Percentiles rank a stretch among this genome's conserved stretches.
These are phyloP conservation scores for Cardiocondyla obscurior DNA, from an alignment of 1,140 invertebrate species.

Conservation along the genomic window DNA sequence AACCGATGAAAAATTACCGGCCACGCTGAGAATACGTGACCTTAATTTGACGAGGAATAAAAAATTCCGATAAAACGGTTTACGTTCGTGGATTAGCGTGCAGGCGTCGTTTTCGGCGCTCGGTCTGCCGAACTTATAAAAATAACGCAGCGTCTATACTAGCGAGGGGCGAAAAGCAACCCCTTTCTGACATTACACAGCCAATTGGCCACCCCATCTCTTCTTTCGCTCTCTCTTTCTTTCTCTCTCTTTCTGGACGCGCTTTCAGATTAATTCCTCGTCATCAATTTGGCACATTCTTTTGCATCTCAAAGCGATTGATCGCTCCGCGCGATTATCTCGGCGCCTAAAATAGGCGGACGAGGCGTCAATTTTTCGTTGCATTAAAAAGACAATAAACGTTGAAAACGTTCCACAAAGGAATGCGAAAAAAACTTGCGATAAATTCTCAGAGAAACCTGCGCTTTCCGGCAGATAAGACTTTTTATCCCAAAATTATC, in stretches of 20 bases:
- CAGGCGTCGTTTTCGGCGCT: slow-evolving; percentile 28
- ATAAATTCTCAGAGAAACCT: background rate
- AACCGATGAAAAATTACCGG: background rate
- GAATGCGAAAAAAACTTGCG: background rate
- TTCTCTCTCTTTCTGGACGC: slow-evolving; percentile 32
- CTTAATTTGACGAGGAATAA: slow-evolving; percentile 14
- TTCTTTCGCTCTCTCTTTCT: slow-evolving; percentile 72
- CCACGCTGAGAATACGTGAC: background rate
- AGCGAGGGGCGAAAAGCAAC: slow-evolving; percentile 69
- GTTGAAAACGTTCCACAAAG: background rate
- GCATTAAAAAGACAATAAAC: background rate
- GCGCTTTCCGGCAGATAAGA: background rate
- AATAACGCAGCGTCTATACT: slow-evolving; percentile 21
- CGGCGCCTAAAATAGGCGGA: slow-evolving; percentile 15
- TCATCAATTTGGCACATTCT: slow-evolving; percentile 64
- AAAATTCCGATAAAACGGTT: slow-evolving; percentile 9
- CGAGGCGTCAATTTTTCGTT: background rate
- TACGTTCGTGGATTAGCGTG: slow-evolving; percentile 26
- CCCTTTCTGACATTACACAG: slow-evolving; percentile 82
- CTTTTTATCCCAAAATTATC: background rate
- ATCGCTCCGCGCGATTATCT: slow-evolving; percentile 28
- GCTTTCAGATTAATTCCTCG: slow-evolving; percentile 62
- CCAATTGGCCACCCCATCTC: slow-evolving; percentile 82
- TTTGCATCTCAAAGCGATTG: slow-evolving; percentile 38
- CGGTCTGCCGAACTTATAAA: slow-evolving; percentile 49